Evolutionary conservation across 2,888 invertebrate species (phyloP), one percentile per base, ranked within the genome.

Genomic region (Onchidella celtica): DNA sequence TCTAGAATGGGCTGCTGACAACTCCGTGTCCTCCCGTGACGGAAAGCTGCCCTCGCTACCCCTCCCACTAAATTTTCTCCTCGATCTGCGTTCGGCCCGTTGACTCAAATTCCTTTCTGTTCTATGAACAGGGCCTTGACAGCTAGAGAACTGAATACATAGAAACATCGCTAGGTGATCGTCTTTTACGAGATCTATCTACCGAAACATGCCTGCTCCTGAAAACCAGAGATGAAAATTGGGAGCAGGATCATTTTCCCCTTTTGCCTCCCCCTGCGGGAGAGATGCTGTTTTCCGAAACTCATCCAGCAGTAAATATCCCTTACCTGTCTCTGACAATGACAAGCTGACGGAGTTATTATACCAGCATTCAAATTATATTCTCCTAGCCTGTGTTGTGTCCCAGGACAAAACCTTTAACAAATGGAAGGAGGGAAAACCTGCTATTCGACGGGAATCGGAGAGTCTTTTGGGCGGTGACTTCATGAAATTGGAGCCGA

Each of bases 241-340:
- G 59, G 78, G 59, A 59, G 4, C 69, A 24, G 78, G 78, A 78
- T 78, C 78, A 78, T 78, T 78, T 78, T 78, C 78, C 69, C 69
- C 69, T 69, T 69, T 59, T 38, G 69, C 69, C 29, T 17, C 32
- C 59, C 78, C 29, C 78, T 6, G 29, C 78, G 61, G 78, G 78
- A 55, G 75, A 34, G 65, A 32, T 75, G 75, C 75, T 65, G 59
- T 40, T 59, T 34, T 59, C 29, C 24, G 68, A 78, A 78, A 69
- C 68, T 61, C 78, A 68, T 69, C 68, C 55, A 78, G 68, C 61
- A 38, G 36, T 69, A 59, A 61, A 78, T 24, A 69, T 59, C 69
- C 78, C 38, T 21, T 61, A 68, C 78, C 59, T 24, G 69, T 36
- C 55, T 21, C 36, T n/a, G 59, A 69, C 69, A 78, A 78, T 55